Percentiles rank a stretch among this genome's conserved stretches.
These are phyloP conservation scores for Electrona antarctica DNA, from an alignment of 2,113 vertebrate genomes.

Conservation along the genomic window DNA sequence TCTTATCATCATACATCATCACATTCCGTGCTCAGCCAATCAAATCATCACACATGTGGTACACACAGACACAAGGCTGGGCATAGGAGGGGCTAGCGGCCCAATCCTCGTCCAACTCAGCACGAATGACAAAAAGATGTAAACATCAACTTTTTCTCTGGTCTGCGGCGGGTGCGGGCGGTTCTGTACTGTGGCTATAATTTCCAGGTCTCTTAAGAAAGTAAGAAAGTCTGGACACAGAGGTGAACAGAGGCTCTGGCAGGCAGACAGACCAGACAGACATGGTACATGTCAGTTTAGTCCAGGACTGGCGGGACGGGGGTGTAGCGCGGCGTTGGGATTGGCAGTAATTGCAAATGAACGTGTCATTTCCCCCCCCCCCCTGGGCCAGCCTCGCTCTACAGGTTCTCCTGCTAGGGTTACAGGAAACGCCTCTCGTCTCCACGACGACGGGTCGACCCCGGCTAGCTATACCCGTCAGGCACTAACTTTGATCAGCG, in stretches of 20 bases:
- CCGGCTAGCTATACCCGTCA: slow-evolving; percentile 50
- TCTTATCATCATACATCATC: no score
- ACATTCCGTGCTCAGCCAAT: no score
- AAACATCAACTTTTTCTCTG: slow-evolving; percentile 4
- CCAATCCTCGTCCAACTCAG: neutral
- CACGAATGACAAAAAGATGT: slow-evolving; percentile 12
- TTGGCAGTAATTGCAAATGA: slow-evolving; percentile 73
- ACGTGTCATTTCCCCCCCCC: slow-evolving; percentile 73
- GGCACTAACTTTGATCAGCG: slow-evolving; percentile 52
- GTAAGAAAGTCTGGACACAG: slow-evolving; percentile 30
- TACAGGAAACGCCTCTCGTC: slow-evolving; percentile 73
- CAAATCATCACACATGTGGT: no score
- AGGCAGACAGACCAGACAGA: slow-evolving; percentile 49
- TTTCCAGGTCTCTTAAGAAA: neutral
- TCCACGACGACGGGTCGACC: slow-evolving; percentile 46
- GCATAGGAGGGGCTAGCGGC: no score
- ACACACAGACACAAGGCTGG: no score
- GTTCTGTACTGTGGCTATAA: slow-evolving; percentile 5
- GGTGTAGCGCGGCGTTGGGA: slow-evolving; percentile 25
- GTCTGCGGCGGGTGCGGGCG: neutral
- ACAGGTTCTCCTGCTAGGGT: slow-evolving; percentile 64
- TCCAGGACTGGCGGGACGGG: neutral
- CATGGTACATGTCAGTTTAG: slow-evolving; percentile 44
- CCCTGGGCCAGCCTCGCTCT: slow-evolving; percentile 41
- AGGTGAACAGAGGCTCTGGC: slow-evolving; percentile 39